phyloP scores from a whole-genome alignment of 2,113 vertebrate genomes.

The Laterallus jamaicensis region DNA sequence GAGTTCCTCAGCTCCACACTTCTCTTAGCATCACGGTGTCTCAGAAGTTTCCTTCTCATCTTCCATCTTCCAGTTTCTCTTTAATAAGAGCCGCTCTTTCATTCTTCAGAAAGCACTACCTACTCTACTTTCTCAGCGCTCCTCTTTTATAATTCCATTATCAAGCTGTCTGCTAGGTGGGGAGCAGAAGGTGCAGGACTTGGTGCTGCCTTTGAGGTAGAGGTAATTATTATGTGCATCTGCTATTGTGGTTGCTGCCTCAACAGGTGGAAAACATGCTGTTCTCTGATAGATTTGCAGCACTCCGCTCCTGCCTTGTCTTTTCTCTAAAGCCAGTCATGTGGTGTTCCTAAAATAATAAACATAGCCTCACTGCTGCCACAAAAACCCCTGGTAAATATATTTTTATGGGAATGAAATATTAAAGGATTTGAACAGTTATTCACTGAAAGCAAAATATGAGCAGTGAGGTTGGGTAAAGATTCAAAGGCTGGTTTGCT shows the following conservation, averaged over 20 bases:
- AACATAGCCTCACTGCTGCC: conserved; percentile 54
- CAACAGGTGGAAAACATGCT: conserved; percentile 66
- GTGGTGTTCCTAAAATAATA: conserved; percentile 61
- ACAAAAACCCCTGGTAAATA: conserved; percentile 55
- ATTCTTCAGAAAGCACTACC: not conserved
- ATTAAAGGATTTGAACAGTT: conserved; percentile 70
- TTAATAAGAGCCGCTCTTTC: conserved; percentile 4
- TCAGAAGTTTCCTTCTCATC: conserved; percentile 47
- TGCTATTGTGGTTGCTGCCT: conserved; percentile 48
- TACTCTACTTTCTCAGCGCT: not conserved
- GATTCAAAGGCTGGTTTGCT: conserved; percentile 61
- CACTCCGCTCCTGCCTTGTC: conserved; percentile 24
- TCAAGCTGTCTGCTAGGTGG: conserved; percentile 45
- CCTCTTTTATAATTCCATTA: conserved; percentile 14
- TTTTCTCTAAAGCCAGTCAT: conserved; percentile 10
- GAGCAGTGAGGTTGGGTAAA: conserved; percentile 65
- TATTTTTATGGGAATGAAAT: conserved; percentile 67
- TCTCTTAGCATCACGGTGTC: not conserved
- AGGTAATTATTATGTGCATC: conserved; percentile 66
- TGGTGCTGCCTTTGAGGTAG: conserved; percentile 53
- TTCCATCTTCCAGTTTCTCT: conserved; percentile 15
- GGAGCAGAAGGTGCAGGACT: conserved; percentile 54
- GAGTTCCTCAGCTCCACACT: not conserved
- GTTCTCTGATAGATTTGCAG: conserved; percentile 50
- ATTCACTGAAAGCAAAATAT: conserved; percentile 66